These are phyloP conservation scores for Emmelina monodactyla DNA, from an alignment of 2,888 invertebrate genomes.

Conservation along the genomic window DNA sequence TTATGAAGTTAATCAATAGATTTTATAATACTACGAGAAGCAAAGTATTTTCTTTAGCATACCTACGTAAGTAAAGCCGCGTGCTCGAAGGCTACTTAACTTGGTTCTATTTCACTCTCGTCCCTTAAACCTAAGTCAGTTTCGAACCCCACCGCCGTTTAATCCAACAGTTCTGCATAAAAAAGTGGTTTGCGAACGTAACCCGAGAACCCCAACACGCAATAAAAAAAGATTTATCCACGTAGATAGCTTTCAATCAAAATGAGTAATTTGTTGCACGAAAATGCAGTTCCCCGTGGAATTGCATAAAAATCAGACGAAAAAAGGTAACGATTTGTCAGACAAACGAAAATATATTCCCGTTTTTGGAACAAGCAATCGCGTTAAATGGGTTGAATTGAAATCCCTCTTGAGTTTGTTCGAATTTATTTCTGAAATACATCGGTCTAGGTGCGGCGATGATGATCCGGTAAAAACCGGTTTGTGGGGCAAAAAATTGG, in stretches of 20 bases:
- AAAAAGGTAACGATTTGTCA: conserved; percentile 36
- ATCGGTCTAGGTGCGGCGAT: conserved; percentile 35
- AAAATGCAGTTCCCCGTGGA: conserved; percentile 46
- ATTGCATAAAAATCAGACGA: conserved; percentile 50
- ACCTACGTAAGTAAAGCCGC: too few species aligned
- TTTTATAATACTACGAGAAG: too few species aligned
- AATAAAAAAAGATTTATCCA: neutral
- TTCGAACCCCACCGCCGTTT: too few species aligned
- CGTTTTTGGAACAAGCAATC: conserved; percentile 61
- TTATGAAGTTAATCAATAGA: too few species aligned
- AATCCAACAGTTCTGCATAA: too few species aligned
- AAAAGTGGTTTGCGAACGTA: neutral
- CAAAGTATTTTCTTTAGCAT: too few species aligned
- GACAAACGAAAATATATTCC: conserved; percentile 55
- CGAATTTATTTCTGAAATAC: conserved; percentile 50
- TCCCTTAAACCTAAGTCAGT: too few species aligned
- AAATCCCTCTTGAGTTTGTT: conserved; percentile 59
- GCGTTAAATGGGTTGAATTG: conserved; percentile 53
- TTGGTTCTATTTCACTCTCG: too few species aligned
- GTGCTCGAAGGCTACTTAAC: too few species aligned
- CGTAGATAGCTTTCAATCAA: conserved; percentile 30
- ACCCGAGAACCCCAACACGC: neutral
- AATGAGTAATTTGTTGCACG: conserved; percentile 50
- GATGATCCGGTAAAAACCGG: conserved; percentile 8
- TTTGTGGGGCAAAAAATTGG: neutral